These are phyloP conservation scores for Erebia aethiops DNA, from an alignment of 2,888 invertebrate genomes.

Conservation along the genomic window DNA sequence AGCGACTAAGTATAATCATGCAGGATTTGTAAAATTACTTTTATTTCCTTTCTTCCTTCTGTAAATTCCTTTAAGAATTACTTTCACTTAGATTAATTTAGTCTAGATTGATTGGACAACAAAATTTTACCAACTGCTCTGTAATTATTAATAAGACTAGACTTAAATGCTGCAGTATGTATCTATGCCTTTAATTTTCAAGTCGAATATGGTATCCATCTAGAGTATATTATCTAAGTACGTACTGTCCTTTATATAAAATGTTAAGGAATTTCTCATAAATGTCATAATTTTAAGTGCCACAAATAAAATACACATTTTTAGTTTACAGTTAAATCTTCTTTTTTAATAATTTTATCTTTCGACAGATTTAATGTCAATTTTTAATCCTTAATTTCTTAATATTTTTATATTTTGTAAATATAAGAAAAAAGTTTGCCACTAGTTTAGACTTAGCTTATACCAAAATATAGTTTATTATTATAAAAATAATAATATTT, in stretches of 20 bases:
- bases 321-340: neutral
- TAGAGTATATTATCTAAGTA: neutral
- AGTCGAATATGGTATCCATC: neutral
- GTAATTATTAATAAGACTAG: too few relatives aligned
- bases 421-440: conserved; percentile 60
- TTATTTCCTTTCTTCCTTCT: neutral
- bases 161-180: too few relatives aligned
- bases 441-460: conserved; percentile 77
- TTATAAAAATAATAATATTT: conserved; percentile 13
- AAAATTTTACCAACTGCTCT: neutral
- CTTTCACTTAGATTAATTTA: neutral
- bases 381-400: conserved; percentile 14
- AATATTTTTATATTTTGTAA: conserved; percentile 44
- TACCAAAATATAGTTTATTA: conserved; percentile 75
- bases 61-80: neutral
- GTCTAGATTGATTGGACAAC: neutral
- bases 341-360: conserved; percentile 25
- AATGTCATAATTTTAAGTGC: conserved; percentile 33
- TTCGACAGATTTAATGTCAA: conserved; percentile 12
- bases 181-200: neutral
- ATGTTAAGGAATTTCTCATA: conserved; percentile 1
- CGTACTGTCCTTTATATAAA: neutral
- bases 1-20: neutral
- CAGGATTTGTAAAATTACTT: neutral
- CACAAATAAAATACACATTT: conserved; percentile 23